Conservation (phyloP, 2,113 vertebrate species). For the Chloropsis cyanopogon region DNA sequence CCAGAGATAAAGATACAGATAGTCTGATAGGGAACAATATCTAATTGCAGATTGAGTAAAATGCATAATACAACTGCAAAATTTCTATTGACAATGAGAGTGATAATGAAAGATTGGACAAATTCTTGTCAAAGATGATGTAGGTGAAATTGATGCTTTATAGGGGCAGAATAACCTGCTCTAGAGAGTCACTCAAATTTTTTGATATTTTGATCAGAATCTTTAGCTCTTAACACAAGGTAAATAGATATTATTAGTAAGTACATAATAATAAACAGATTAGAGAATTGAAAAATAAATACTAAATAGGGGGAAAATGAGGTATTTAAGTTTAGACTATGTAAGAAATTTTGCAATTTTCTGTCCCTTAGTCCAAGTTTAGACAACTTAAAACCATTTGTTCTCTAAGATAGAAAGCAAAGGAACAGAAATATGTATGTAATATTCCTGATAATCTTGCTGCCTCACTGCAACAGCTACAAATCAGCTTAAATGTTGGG, state of each 20-base stretch:
- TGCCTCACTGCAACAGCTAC: not conserved
- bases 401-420: not conserved
- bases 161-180: not conserved
- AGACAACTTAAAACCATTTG: not conserved
- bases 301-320: not conserved
- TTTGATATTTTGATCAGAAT: not conserved
- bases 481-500: constrained; percentile 7
- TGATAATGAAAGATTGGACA: not conserved
- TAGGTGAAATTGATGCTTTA: not conserved
- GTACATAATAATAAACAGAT: not conserved
- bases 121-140: not conserved
- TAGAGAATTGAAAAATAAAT: not conserved
- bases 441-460: not conserved
- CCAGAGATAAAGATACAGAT: not conserved
- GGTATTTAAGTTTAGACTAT: not conserved
- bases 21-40: not conserved
- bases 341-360: not conserved
- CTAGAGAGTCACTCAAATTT: not conserved
- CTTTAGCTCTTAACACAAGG: not conserved
- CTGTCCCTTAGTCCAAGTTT: not conserved
- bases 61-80: not conserved
- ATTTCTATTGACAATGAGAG: not conserved
- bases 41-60: not conserved
- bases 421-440: not conserved
- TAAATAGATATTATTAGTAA: not conserved